A percentile compares a stretch with the other conserved stretches of the same genome.
These are phyloP conservation scores for Octodonta nipae DNA, from an alignment of 2,888 invertebrate species.

Conservation along the genomic window DNA sequence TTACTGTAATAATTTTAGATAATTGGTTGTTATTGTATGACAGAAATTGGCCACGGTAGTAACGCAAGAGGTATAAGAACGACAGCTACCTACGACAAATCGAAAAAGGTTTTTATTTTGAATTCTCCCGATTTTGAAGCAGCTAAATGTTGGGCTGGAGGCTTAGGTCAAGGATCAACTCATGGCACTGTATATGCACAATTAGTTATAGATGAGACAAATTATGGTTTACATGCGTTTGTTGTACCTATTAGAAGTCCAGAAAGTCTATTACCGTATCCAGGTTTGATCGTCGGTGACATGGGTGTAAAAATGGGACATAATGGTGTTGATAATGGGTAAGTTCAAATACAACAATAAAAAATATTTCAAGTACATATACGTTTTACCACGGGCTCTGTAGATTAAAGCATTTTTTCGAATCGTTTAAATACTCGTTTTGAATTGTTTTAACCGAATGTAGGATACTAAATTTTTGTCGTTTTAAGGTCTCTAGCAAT, in stretches of 20 bases:
- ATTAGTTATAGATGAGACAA: slow-evolving; percentile 59
- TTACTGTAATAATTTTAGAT: too few relatives aligned
- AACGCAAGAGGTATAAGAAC: slow-evolving; percentile 77
- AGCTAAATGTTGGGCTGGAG: slow-evolving; percentile 75
- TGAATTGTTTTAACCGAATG: too few relatives aligned
- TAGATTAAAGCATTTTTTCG: too few relatives aligned
- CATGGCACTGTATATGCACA: slow-evolving; percentile 82
- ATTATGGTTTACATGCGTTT: slow-evolving; percentile 79
- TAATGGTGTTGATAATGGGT: slow-evolving; percentile 92
- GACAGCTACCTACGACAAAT: slow-evolving; percentile 60
- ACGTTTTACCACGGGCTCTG: too few relatives aligned
- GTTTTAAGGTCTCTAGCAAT: too few relatives aligned
- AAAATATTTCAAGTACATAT: too few relatives aligned
- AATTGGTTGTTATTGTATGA: slow-evolving; percentile 67
- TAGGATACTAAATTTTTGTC: too few relatives aligned
- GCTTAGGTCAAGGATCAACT: slow-evolving; percentile 66
- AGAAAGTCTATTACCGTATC: slow-evolving; percentile 52
- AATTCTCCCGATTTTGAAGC: too few relatives aligned
- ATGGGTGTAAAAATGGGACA: slow-evolving; percentile 84
- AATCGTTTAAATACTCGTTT: too few relatives aligned
- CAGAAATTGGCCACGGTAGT: slow-evolving; percentile 82
- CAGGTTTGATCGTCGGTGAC: slow-evolving; percentile 79
- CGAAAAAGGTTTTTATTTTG: slow-evolving; percentile 59
- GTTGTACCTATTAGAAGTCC: slow-evolving; percentile 71
- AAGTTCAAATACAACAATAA: too few relatives aligned